phyloP scores from a whole-genome alignment of 2,888 invertebrate genomes.

The Chirona hameri region DNA sequence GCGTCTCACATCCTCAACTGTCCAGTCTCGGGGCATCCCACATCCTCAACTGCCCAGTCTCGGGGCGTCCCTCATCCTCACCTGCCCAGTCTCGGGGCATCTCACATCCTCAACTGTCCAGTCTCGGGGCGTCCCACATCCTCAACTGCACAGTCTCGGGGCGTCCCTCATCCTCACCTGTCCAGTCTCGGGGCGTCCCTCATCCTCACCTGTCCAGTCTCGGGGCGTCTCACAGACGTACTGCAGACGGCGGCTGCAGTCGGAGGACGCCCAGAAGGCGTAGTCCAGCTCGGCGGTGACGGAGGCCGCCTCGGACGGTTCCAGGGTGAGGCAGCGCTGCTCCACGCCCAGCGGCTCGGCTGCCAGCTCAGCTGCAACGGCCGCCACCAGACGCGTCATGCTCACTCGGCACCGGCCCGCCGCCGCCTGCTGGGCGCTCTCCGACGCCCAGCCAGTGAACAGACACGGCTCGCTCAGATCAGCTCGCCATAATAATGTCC shows the following conservation, averaged over 20 bases:
- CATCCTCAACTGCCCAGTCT: no score
- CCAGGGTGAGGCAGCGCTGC: conserved; percentile 8
- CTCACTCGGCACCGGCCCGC: no score
- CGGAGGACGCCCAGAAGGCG: background rate
- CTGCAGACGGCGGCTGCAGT: conserved; percentile 10
- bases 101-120: no score
- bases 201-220: background rate
- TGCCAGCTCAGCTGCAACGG: background rate
- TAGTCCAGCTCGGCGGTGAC: background rate
- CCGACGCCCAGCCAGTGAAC: no score
- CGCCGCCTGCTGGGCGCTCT: no score
- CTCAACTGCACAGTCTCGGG: background rate
- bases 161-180: background rate
- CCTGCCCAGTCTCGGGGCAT: background rate
- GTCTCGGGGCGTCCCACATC: no score
- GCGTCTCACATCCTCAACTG: no score
- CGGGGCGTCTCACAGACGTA: background rate
- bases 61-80: background rate
- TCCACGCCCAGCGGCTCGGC: background rate
- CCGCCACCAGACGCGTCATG: background rate
- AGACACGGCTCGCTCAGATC: no score
- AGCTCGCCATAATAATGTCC: no score
- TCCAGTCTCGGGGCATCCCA: no score
- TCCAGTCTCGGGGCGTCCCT: background rate
- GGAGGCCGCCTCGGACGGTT: background rate